phyloP scores from a whole-genome alignment of 2,888 invertebrate species.

The Flexamia atlantica region DNA sequence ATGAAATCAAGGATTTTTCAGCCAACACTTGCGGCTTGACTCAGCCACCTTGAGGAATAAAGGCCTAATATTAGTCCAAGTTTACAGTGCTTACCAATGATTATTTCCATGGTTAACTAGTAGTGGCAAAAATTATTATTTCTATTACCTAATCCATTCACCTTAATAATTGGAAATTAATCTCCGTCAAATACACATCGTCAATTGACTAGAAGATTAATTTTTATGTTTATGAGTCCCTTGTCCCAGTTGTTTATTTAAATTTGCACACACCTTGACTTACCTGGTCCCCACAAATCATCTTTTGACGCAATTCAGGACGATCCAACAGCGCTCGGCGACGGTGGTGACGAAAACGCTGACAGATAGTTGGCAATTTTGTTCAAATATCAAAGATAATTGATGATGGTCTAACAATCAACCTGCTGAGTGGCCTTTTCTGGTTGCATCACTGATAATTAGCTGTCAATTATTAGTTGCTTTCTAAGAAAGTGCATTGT shows the following conservation, averaged over 20 bases:
- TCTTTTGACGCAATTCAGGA: neutral
- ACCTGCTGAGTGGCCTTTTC: neutral
- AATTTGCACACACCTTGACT: neutral
- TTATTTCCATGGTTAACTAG: too few relatives aligned
- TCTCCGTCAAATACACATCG: neutral
- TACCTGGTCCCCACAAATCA: neutral
- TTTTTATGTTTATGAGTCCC: neutral
- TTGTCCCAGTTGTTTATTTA: constrained; percentile 22
- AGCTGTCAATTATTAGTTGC: neutral
- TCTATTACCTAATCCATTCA: too few relatives aligned
- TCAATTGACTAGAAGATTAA: neutral
- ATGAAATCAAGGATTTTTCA: too few relatives aligned
- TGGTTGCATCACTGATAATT: neutral
- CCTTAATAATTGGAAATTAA: too few relatives aligned
- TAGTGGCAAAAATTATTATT: too few relatives aligned
- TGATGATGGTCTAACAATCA: neutral
- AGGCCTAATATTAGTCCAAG: too few relatives aligned
- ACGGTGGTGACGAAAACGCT: neutral
- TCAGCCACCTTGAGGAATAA: too few relatives aligned
- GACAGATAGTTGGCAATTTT: neutral
- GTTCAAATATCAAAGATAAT: constrained; percentile 17
- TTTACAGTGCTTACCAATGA: too few relatives aligned
- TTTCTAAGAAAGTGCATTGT: too few relatives aligned
- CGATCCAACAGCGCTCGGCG: neutral
- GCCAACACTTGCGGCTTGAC: too few relatives aligned